These are phyloP conservation scores for Oceanodroma leucorhoa DNA, from an alignment of 2,797 vertebrate genomes.

Conservation along the genomic window DNA sequence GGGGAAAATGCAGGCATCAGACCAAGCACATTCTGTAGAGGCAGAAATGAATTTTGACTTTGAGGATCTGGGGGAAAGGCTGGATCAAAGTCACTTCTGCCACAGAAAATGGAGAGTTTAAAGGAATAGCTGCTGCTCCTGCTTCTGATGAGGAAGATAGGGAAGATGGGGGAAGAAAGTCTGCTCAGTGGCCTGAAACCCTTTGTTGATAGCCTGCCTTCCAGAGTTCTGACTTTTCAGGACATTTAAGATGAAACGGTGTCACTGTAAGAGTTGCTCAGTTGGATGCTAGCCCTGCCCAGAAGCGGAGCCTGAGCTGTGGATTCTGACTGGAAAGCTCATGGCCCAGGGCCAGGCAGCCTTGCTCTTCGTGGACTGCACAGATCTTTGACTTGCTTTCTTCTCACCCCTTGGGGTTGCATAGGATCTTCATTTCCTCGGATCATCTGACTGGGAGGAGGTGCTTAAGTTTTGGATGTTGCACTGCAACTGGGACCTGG, in stretches of 20 bases:
- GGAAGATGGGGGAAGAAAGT: neutral
- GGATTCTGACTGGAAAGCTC: neutral
- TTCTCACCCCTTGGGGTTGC: neutral
- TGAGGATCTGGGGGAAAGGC: neutral
- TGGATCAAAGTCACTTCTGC: neutral
- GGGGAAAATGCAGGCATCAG: neutral
- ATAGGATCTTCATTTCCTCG: neutral
- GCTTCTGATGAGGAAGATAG: neutral
- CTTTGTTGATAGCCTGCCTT: neutral
- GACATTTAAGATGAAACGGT: neutral
- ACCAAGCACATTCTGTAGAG: neutral
- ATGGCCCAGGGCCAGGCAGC: neutral
- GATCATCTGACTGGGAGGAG: neutral
- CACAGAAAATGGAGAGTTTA: neutral
- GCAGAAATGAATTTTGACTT: neutral
- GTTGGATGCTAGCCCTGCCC: neutral
- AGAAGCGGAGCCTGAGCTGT: neutral
- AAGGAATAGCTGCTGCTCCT: neutral
- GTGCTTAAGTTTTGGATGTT: neutral
- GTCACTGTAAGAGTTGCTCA: neutral
- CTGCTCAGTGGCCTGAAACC: neutral
- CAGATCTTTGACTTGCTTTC: neutral
- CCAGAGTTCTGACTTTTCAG: neutral
- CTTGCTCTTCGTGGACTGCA: neutral
- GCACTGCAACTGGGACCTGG: fast-evolving